phyloP scores from a whole-genome alignment of 2,888 invertebrate species.

The Microchrysa polita region DNA sequence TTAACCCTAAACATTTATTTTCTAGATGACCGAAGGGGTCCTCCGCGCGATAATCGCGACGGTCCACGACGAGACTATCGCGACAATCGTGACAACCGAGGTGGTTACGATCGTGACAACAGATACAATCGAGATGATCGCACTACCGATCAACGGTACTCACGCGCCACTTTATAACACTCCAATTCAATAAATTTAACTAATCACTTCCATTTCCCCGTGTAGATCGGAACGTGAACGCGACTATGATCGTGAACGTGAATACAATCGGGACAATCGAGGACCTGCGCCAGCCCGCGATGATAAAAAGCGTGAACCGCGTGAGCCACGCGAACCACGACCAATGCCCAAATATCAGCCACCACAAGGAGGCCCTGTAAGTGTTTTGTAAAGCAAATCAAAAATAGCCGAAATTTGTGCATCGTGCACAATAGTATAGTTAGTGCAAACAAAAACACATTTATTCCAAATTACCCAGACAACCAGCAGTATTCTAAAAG shows the following conservation, averaged over 20 bases:
- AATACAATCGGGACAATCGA: slow-evolving; percentile 5
- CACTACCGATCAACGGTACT: slow-evolving; percentile 44
- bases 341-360: slow-evolving; percentile 78
- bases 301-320: slow-evolving; percentile 63
- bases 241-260: slow-evolving; percentile 41
- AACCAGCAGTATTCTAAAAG: not conserved
- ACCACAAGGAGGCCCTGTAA: slow-evolving; percentile 74
- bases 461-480: not conserved
- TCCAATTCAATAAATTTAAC: too few relatives aligned
- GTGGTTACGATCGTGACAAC: slow-evolving; percentile 54
- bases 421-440: not conserved
- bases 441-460: too few relatives aligned
- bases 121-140: slow-evolving; percentile 51
- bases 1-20: not conserved
- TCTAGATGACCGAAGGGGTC: slow-evolving; percentile 47
- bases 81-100: slow-evolving; percentile 53
- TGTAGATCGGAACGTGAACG: slow-evolving; percentile 33
- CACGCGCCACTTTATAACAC: not conserved
- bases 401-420: slow-evolving; percentile 3
- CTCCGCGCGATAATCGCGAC: slow-evolving; percentile 31
- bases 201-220: too few relatives aligned
- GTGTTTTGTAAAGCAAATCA: slow-evolving; percentile 54
- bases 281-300: slow-evolving; percentile 50
- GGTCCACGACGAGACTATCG: slow-evolving; percentile 42
- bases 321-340: slow-evolving; percentile 59